Evolutionary conservation across 2,888 invertebrate genomes (phyloP).

Genomic region (Drosophila neotestacea): DNA sequence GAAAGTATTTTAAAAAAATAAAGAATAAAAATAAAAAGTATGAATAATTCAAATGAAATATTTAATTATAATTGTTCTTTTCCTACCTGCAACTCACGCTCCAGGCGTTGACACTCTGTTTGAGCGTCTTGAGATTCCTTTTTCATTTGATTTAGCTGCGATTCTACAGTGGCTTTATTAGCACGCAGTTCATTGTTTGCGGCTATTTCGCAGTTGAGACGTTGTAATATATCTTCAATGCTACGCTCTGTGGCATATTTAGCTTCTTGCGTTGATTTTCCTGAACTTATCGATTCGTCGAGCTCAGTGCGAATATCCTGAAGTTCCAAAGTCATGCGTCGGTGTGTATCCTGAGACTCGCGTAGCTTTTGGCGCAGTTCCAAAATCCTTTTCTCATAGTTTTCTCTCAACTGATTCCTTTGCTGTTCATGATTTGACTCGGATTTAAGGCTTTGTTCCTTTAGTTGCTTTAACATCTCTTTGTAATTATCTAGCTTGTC

Average conservation of each 20-base stretch:
- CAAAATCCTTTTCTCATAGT: slow-evolving; percentile 84
- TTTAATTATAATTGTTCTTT: background rate
- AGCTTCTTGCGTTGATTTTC: slow-evolving; percentile 81
- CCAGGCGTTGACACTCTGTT: slow-evolving; percentile 76
- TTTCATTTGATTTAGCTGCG: slow-evolving; percentile 75
- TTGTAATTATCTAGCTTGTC: slow-evolving; percentile 84
- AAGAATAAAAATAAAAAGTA: no score
- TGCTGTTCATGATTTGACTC: slow-evolving; percentile 83
- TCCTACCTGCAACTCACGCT: slow-evolving; percentile 80
- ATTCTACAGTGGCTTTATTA: slow-evolving; percentile 72
- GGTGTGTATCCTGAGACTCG: slow-evolving; percentile 85
- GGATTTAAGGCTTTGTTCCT: slow-evolving; percentile 81
- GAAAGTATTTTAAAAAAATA: no score
- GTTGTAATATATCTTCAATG: slow-evolving; percentile 81
- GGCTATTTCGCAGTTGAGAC: slow-evolving; percentile 82
- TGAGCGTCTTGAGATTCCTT: slow-evolving; percentile 81
- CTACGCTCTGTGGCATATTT: slow-evolving; percentile 81
- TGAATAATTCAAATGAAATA: no score
- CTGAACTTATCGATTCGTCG: slow-evolving; percentile 80
- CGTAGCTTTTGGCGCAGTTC: slow-evolving; percentile 85
- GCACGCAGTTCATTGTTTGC: slow-evolving; percentile 82
- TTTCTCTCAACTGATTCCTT: slow-evolving; percentile 83
- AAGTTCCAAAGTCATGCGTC: slow-evolving; percentile 83
- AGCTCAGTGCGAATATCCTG: slow-evolving; percentile 82
- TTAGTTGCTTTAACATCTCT: slow-evolving; percentile 83